These are phyloP conservation scores for Cliona cf. orientalis DNA, from an alignment of 37 sponge, comb jelly and placozoan species.

Conservation along the genomic window DNA sequence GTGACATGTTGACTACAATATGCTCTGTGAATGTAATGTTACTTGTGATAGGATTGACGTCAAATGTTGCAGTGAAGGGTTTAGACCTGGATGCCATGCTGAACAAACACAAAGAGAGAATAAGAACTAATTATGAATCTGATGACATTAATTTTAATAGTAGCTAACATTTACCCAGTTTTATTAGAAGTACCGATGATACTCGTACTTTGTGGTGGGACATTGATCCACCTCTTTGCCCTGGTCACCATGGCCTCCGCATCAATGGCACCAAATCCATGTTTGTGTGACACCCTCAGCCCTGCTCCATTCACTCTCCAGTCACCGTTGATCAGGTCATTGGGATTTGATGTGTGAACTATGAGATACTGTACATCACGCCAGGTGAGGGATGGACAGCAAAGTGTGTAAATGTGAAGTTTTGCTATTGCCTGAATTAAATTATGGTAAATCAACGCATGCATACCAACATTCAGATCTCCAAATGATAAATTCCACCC, in stretches of 20 bases:
- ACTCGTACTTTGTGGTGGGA: constrained; percentile 51
- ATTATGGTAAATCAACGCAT: too few relatives aligned
- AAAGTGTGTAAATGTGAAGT: too few relatives aligned
- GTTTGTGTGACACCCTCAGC: constrained; percentile 60
- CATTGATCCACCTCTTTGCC: constrained; percentile 83
- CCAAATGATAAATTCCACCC: too few relatives aligned
- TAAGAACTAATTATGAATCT: too few relatives aligned
- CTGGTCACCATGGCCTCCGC: constrained; percentile 86
- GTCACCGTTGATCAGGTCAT: constrained; percentile 5
- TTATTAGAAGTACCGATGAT: too few relatives aligned
- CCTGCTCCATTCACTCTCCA: constrained; percentile 88
- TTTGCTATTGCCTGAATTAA: too few relatives aligned
- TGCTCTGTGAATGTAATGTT: constrained; percentile 65
- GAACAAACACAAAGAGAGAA: too few relatives aligned
- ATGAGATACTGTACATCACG: constrained; percentile 94
- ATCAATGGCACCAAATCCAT: constrained; percentile 94
- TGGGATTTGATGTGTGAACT: constrained; percentile 64
- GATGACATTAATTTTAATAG: too few relatives aligned
- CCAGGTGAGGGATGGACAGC: constrained; percentile 89
- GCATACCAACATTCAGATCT: too few relatives aligned
- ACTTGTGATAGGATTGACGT: not conserved
- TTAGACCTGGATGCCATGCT: too few relatives aligned
- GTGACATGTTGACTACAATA: constrained; percentile 48
- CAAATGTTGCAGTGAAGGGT: constrained; percentile 6
- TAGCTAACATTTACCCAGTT: too few relatives aligned